phyloP scores from a whole-genome alignment of 2,797 vertebrate species.

The Sylvilagus floridanus region DNA sequence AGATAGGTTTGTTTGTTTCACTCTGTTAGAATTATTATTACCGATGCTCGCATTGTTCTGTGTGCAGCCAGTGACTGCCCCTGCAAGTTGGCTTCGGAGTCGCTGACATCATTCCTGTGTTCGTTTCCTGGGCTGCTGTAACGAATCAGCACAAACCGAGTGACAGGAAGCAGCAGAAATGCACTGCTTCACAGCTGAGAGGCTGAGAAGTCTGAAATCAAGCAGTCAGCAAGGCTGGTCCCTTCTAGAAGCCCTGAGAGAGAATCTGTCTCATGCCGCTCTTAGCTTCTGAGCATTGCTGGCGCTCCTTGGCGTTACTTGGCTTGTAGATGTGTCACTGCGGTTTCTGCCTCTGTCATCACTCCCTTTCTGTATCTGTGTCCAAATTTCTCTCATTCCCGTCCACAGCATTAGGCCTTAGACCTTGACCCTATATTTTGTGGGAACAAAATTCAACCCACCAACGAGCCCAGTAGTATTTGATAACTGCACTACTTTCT shows the following conservation, averaged over 20 bases:
- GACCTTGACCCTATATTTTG: background rate
- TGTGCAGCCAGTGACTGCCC: background rate
- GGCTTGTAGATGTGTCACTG: fast-evolving
- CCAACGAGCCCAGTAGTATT: background rate
- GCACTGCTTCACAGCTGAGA: background rate
- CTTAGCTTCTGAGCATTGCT: background rate
- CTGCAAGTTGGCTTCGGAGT: background rate
- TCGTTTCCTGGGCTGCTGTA: background rate
- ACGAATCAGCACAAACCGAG: background rate
- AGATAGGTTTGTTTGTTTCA: background rate
- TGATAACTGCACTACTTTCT: background rate
- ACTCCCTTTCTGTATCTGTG: background rate
- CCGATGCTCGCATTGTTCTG: background rate
- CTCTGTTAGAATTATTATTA: background rate
- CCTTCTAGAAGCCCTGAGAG: background rate
- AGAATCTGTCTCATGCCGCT: background rate
- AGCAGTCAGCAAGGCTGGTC: background rate
- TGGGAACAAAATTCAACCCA: background rate
- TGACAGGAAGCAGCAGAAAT: background rate
- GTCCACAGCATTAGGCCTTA: background rate
- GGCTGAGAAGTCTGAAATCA: background rate
- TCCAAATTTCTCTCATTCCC: background rate
- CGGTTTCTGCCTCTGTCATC: background rate
- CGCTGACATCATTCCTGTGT: background rate
- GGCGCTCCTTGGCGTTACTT: background rate